Conservation (phyloP, 1,140 invertebrate species). For the Drosophila setifemur region DNA sequence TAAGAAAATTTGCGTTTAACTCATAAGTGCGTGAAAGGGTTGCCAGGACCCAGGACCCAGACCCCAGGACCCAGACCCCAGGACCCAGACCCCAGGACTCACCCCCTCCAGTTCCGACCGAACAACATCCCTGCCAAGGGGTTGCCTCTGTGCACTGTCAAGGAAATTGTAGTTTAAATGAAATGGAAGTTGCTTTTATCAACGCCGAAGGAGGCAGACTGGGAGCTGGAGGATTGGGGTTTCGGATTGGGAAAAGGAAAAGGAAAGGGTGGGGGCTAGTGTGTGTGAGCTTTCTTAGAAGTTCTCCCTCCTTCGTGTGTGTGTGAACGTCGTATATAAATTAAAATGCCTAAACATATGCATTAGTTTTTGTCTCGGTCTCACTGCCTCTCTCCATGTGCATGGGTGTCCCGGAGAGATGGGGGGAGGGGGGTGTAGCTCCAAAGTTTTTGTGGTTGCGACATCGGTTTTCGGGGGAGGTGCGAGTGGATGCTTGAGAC, state of each 20-base stretch:
- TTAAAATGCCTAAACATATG: slow-evolving; percentile 81
- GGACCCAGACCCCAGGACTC: background rate
- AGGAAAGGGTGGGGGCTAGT: slow-evolving; percentile 22
- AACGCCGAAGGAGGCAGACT: slow-evolving; percentile 48
- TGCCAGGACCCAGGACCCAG: slow-evolving; percentile 38
- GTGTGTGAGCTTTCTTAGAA: slow-evolving; percentile 69
- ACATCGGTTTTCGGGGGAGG: slow-evolving; percentile 63
- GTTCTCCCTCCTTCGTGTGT: slow-evolving; percentile 25
- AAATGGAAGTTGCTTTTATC: slow-evolving; percentile 81
- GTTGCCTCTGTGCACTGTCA: slow-evolving; percentile 74
- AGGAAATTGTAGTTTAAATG: slow-evolving; percentile 81
- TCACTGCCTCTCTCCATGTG: slow-evolving; percentile 11
- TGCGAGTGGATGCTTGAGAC: slow-evolving; percentile 49
- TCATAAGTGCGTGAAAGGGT: slow-evolving; percentile 81
- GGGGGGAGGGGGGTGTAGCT: slow-evolving; percentile 36
- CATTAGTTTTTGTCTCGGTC: slow-evolving; percentile 77
- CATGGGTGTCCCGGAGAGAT: slow-evolving; percentile 9
- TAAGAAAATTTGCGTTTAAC: slow-evolving; percentile 80
- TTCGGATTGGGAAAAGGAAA: slow-evolving; percentile 24
- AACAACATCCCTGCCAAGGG: slow-evolving; percentile 26
- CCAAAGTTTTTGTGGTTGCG: slow-evolving; percentile 79
- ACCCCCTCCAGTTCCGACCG: background rate
- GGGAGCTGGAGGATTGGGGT: background rate
- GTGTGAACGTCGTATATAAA: slow-evolving; percentile 67
- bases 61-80: slow-evolving; percentile 1